Evolutionary conservation across 1,140 invertebrate genomes (phyloP).

Genomic region (Drosophila gunungcola): DNA sequence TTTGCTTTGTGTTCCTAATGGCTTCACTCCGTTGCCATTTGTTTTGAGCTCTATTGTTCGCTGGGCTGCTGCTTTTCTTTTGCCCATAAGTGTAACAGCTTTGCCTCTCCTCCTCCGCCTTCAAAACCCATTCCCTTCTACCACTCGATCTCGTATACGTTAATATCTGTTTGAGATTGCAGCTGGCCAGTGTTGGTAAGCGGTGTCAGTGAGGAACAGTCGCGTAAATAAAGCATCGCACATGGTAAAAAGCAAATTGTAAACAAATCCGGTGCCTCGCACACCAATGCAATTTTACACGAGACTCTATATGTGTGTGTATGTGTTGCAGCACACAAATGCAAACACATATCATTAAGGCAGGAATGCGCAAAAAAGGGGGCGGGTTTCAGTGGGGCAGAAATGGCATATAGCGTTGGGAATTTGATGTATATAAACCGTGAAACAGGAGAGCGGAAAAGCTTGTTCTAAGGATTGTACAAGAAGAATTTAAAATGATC

Average conservation of each 20-base stretch:
- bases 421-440: slow-evolving; percentile 8
- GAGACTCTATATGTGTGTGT: slow-evolving; percentile 1
- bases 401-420: slow-evolving; percentile 25
- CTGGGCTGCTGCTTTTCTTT: slow-evolving; percentile 33
- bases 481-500: background rate
- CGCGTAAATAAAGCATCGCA: slow-evolving; percentile 37
- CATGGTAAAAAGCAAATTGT: slow-evolving; percentile 69
- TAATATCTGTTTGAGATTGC: slow-evolving; percentile 43
- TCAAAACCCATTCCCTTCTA: background rate
- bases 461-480: background rate
- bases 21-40: slow-evolving; percentile 71
- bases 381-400: slow-evolving; percentile 30
- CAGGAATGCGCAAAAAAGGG: slow-evolving; percentile 32
- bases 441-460: background rate
- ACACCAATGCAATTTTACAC: slow-evolving; percentile 5
- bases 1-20: slow-evolving; percentile 66
- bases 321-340: slow-evolving; percentile 22
- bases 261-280: slow-evolving; percentile 57
- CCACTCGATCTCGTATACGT: background rate
- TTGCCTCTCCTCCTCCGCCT: background rate
- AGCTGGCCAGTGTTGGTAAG: slow-evolving; percentile 59
- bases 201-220: slow-evolving; percentile 19
- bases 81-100: slow-evolving; percentile 28
- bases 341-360: slow-evolving; percentile 65
- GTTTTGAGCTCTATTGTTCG: slow-evolving; percentile 64